Evolutionary conservation across 2,888 invertebrate species (phyloP).

Genomic region (Drosophila meridionalis): DNA sequence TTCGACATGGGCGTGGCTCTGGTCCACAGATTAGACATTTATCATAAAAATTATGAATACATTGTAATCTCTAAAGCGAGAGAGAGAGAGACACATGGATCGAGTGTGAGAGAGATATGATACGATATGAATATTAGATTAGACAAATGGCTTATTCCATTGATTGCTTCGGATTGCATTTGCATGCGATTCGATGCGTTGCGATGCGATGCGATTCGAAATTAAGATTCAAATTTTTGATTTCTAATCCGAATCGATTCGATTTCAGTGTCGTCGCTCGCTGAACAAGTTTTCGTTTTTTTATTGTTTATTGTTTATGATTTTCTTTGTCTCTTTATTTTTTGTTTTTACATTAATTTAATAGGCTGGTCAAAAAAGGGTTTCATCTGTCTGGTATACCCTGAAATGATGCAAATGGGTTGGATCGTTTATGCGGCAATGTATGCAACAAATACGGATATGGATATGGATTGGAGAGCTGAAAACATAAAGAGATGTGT

Average conservation of each 20-base stretch:
- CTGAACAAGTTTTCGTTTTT: constrained; percentile 59
- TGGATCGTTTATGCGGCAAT: too few species aligned
- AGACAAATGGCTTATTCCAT: constrained; percentile 5
- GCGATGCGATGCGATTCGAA: constrained; percentile 26
- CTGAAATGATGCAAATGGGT: background rate
- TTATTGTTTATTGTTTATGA: constrained; percentile 45
- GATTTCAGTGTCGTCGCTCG: constrained; percentile 29
- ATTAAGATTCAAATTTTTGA: constrained; percentile 21
- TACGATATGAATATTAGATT: constrained; percentile 45
- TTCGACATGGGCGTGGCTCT: background rate
- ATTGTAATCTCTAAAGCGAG: constrained; percentile 39
- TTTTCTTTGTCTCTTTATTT: constrained; percentile 13
- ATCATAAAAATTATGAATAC: constrained; percentile 32
- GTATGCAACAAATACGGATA: background rate
- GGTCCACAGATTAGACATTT: background rate
- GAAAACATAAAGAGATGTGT: background rate
- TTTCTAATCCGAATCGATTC: constrained; percentile 23
- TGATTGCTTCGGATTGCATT: constrained; percentile 38
- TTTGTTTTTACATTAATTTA: constrained; percentile 12
- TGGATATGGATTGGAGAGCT: too few species aligned
- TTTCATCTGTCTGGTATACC: constrained; percentile 1
- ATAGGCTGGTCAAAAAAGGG: constrained; percentile 5
- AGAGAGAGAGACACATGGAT: background rate
- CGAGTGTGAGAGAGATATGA: background rate
- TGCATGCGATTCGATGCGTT: constrained; percentile 37